These are phyloP conservation scores for Dryoscopus gambensis DNA, from an alignment of 2,113 vertebrate species.

Conservation along the genomic window DNA sequence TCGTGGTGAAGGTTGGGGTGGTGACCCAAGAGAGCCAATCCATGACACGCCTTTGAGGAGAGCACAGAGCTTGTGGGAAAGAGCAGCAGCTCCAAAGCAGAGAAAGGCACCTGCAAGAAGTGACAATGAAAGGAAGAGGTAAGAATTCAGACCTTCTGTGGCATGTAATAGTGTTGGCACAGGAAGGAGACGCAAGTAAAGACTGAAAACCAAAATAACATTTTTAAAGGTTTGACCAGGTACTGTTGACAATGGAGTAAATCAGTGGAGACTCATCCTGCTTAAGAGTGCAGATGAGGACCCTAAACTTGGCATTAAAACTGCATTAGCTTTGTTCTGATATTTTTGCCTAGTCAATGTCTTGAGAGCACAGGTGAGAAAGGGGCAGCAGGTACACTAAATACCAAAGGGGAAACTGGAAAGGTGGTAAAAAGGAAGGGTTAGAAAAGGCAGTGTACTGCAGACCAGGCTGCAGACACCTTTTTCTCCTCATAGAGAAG, in stretches of 20 bases:
- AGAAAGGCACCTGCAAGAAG: not conserved
- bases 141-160: not conserved
- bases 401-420: not conserved
- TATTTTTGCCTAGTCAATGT: not conserved
- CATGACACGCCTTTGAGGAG: not conserved
- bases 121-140: not conserved
- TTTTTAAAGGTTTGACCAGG: not conserved
- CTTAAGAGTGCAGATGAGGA: accelerated
- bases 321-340: not conserved
- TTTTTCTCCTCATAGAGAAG: not conserved
- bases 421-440: not conserved
- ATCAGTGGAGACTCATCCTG: not conserved
- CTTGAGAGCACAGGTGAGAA: not conserved
- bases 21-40: not conserved
- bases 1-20: not conserved
- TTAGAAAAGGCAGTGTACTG: not conserved
- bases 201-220: not conserved
- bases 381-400: not conserved
- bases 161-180: not conserved
- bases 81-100: not conserved
- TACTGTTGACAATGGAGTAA: not conserved
- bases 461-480: not conserved
- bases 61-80: not conserved
- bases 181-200: not conserved
- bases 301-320: not conserved